phyloP scores from a whole-genome alignment of 2,888 invertebrate species.

The Tachina fera region DNA sequence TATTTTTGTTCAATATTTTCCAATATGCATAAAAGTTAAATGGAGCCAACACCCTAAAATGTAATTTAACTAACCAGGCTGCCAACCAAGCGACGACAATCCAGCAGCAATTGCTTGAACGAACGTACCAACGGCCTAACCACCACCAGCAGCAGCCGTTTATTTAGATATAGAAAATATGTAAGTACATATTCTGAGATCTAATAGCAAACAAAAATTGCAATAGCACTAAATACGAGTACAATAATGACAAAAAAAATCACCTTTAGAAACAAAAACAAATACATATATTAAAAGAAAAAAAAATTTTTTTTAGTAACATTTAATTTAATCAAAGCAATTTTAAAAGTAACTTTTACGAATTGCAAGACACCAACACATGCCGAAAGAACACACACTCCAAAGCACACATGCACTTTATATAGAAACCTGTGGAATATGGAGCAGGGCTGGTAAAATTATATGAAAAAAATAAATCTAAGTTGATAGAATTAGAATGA shows the following conservation, averaged over 20 bases:
- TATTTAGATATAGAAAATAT: constrained; percentile 7
- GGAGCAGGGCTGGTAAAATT: constrained; percentile 23
- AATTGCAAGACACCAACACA: constrained; percentile 47
- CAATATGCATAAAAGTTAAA: constrained; percentile 60
- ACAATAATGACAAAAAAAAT: constrained; percentile 1
- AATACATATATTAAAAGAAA: neutral
- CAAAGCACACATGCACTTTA: neutral
- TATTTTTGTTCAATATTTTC: constrained; percentile 29
- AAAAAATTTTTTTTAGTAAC: constrained; percentile 41
- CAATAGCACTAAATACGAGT: neutral
- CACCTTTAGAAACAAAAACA: constrained; percentile 25
- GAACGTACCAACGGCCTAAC: neutral
- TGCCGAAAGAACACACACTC: neutral
- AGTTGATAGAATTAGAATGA: no score
- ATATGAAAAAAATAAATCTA: no score
- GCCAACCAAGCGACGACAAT: constrained; percentile 46
- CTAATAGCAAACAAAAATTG: constrained; percentile 22
- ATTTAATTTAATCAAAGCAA: constrained; percentile 62
- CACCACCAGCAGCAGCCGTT: neutral
- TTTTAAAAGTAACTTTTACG: constrained; percentile 56
- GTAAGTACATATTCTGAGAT: constrained; percentile 24
- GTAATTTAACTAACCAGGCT: constrained; percentile 38
- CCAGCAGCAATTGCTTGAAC: constrained; percentile 2
- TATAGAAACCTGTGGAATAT: neutral
- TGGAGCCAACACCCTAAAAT: constrained; percentile 64